These are phyloP conservation scores for Ommatoiulus sabulosus DNA, from an alignment of 2,888 invertebrate genomes.

Conservation along the genomic window DNA sequence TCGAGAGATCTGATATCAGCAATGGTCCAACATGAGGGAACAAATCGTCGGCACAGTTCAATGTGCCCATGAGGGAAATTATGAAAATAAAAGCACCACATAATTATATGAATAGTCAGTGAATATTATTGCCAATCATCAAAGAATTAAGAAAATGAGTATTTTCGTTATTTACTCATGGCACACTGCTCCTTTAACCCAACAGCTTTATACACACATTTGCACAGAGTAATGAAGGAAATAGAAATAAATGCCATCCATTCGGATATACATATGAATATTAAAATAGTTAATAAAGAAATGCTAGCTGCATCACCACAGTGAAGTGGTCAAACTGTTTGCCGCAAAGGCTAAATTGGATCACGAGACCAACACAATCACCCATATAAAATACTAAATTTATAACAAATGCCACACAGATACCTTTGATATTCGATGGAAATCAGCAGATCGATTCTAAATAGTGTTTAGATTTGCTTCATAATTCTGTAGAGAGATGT, in stretches of 20 bases:
- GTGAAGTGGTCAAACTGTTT: not conserved
- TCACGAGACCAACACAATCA: not conserved
- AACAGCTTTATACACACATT: not conserved
- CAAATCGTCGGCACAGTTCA: not conserved
- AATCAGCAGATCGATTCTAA: not conserved
- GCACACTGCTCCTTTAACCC: not conserved
- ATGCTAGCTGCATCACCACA: constrained; percentile 1
- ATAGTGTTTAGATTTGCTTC: not conserved
- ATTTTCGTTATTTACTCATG: constrained; percentile 22
- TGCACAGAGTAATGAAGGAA: constrained; percentile 6
- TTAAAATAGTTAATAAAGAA: not conserved
- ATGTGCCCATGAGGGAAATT: not conserved
- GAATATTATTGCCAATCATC: constrained; percentile 13
- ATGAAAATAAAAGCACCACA: constrained; percentile 7
- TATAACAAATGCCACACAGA: not conserved
- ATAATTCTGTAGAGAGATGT: not conserved
- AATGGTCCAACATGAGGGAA: not conserved
- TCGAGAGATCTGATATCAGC: not conserved
- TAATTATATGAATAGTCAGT: not conserved
- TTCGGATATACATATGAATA: not conserved
- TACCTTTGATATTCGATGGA: not conserved
- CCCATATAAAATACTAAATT: not conserved
- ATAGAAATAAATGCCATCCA: not conserved
- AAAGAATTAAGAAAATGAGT: constrained; percentile 17
- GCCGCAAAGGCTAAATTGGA: not conserved